Base-by-base conservation (phyloP, 2,888 invertebrate species). In the Pristionchus entomophagus region DNA sequence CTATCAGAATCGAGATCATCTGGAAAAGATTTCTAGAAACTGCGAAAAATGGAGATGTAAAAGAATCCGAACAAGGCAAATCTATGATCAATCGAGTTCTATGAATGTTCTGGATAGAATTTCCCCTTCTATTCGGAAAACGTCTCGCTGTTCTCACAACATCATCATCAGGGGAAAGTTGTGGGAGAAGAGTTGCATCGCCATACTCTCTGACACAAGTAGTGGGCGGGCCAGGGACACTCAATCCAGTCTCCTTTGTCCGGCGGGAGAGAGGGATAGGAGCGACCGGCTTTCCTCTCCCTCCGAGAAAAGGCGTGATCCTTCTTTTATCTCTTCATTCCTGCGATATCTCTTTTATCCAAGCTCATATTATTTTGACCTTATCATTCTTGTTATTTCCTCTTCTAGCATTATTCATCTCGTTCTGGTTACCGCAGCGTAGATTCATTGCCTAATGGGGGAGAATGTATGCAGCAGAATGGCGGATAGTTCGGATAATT, bases 291-390 rank as follows among this genome's bases (percentile, higher is more conserved):
- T 73, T 73, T 73, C 73, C 73, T 73, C 56, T 82, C 35, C n/a
- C 82, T 41, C 83, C 83, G 83, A 84, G 83, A 62, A 82, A 82
- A 82, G 82, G 82, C 82, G 82, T 59, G 82, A 82, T 82, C 82
- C 82, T 51, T 59, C 41, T 82, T 82, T 82, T 38, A 82, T 82
- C 82, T n/a, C n/a, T 59, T 8, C 45, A 80, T 19, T 65, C 59
- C 41, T 45, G 56, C 82, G 5, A 82, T 82, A 32, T 78, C 78
- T 81, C 53, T 41, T 41, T 51, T 59, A 22, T 82, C 26, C 12
- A 41, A 12, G 17, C 10, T 45, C 17, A 12, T 29, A 26, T 45
- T 17, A 81, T 81, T 59, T 41, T 59, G 35, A 22, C 59, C 51
- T 80, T 26, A 51, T 80, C 10, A 29, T 35, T 51, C 51, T 22